These are phyloP conservation scores for Brachylomia viminalis DNA, from an alignment of 2,888 invertebrate species.

Conservation along the genomic window DNA sequence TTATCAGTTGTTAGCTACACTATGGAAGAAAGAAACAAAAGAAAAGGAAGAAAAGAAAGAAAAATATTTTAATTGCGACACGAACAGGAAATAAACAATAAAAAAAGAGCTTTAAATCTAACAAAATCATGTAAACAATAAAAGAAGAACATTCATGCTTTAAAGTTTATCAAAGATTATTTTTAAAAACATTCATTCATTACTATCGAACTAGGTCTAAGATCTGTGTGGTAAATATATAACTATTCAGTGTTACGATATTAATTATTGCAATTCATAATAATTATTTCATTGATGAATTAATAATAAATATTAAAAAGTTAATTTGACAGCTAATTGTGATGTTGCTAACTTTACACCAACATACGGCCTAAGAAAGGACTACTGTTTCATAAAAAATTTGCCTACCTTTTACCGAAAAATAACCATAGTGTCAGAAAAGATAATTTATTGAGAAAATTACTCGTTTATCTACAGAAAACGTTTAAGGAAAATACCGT, in stretches of 20 bases:
- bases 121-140: no score
- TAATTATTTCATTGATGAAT: not conserved
- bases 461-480: conserved; percentile 39
- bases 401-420: conserved; percentile 2
- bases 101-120: no score
- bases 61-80: no score
- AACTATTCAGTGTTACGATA: not conserved
- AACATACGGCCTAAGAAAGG: not conserved
- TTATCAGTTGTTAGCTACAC: not conserved
- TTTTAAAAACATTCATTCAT: no score
- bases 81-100: no score
- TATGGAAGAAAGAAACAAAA: no score
- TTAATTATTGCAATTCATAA: not conserved
- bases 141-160: no score
- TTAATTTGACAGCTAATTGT: not conserved
- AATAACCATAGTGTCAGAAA: conserved; percentile 18
- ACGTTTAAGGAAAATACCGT: conserved; percentile 45
- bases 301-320: not conserved
- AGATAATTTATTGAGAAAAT: conserved; percentile 55
- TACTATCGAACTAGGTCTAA: not conserved
- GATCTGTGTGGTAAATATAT: not conserved
- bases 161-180: no score
- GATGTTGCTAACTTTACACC: not conserved
- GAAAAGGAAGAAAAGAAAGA: no score
- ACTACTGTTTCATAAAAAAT: conserved; percentile 10